These are phyloP conservation scores for Uloborus diversus DNA, from an alignment of 1,140 invertebrate genomes.

Conservation along the genomic window DNA sequence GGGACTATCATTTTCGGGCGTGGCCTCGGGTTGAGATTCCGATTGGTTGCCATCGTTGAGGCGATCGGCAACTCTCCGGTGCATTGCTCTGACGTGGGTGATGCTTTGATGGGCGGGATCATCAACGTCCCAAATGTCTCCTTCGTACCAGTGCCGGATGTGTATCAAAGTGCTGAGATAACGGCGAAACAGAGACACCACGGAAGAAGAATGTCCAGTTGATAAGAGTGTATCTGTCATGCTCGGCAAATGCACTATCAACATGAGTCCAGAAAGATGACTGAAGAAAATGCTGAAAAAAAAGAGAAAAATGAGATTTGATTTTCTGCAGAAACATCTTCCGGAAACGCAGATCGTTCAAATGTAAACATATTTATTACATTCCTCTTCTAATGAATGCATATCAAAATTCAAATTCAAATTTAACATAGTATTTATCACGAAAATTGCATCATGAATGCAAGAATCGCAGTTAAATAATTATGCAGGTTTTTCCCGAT, in stretches of 20 bases:
- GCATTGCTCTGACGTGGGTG: constrained; percentile 66
- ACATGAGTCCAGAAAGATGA: constrained; percentile 58
- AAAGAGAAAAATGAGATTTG: background rate
- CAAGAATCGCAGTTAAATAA: no score
- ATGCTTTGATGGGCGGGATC: constrained; percentile 66
- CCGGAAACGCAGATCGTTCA: no score
- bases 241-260: constrained; percentile 58
- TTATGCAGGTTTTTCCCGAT: no score
- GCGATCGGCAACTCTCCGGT: constrained; percentile 63
- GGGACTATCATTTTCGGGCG: no score
- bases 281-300: constrained; percentile 56
- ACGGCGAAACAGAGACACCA: constrained; percentile 74
- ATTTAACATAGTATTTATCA: no score
- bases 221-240: constrained; percentile 64
- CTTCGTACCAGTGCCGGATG: constrained; percentile 77
- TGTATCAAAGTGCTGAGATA: constrained; percentile 79
- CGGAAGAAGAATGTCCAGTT: constrained; percentile 68
- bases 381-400: no score
- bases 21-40: no score
- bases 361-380: no score
- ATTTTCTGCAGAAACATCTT: no score
- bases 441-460: no score
- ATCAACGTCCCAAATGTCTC: constrained; percentile 69
- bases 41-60: no score
- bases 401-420: no score